Conservation (phyloP, 1,140 invertebrate species). For the Anagrus nilaparvatae region DNA sequence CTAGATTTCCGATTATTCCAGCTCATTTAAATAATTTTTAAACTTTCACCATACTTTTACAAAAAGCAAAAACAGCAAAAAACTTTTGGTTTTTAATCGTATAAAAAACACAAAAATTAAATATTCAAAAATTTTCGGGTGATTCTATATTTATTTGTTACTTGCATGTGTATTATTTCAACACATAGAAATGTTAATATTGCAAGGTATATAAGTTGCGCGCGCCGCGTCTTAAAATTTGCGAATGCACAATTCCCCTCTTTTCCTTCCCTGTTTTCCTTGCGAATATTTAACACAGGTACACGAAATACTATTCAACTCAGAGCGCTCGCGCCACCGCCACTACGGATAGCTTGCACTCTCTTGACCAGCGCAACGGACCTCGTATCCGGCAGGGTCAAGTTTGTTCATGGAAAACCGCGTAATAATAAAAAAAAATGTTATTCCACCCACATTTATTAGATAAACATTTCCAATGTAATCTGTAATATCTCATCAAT, state of each 20-base stretch:
- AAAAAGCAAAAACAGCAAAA: no score
- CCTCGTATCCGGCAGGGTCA: constrained; percentile 12
- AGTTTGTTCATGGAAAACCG: constrained; percentile 14
- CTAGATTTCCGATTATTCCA: no score
- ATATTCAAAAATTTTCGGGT: no score
- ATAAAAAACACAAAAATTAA: no score
- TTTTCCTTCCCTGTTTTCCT: not conserved
- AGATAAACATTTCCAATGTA: no score
- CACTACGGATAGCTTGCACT: not conserved
- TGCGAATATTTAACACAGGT: not conserved
- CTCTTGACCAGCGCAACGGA: constrained; percentile 14
- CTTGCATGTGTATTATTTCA: not conserved
- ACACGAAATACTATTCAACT: not conserved
- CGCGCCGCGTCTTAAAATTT: not conserved
- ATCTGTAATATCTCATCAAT: no score
- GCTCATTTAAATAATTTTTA: no score
- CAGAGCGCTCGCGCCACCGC: not conserved
- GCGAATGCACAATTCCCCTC: not conserved
- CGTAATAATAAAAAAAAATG: no score
- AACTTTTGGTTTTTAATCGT: no score
- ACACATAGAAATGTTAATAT: not conserved
- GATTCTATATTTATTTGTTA: no score
- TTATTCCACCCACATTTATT: no score
- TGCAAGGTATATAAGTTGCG: not conserved
- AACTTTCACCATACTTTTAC: no score